These are phyloP conservation scores for Ceratitis capitata DNA, from an alignment of 1,140 invertebrate species.

Conservation along the genomic window DNA sequence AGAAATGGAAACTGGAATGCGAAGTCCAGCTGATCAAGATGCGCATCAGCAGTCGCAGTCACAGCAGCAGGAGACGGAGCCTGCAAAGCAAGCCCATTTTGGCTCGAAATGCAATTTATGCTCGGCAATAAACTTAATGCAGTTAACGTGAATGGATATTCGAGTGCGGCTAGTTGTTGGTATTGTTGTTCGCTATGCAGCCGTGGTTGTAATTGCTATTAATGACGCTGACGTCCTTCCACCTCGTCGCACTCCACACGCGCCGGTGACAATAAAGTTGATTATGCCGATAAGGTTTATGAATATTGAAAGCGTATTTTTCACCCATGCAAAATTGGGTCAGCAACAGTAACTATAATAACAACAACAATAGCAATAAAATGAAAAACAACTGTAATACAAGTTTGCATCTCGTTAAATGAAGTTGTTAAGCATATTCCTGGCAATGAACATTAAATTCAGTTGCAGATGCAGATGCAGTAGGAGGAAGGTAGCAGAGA, in stretches of 20 bases:
- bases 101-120: neutral
- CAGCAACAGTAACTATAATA: neutral
- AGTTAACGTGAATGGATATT: neutral
- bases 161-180: neutral
- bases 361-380: too few species aligned
- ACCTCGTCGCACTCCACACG: neutral
- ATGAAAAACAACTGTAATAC: too few species aligned
- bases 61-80: neutral
- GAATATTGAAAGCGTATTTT: neutral
- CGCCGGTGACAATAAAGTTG: constrained; percentile 24
- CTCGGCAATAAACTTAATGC: neutral
- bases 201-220: neutral
- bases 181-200: neutral
- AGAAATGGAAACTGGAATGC: neutral
- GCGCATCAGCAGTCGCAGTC: neutral
- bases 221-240: neutral
- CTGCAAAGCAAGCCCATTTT: neutral
- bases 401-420: constrained; percentile 2
- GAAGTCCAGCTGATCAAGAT: neutral
- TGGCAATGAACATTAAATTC: neutral
- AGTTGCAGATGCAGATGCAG: neutral
- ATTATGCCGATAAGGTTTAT: constrained; percentile 24
- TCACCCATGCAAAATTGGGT: constrained; percentile 23
- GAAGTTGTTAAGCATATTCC: constrained; percentile 7
- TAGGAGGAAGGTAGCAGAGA: neutral